A percentile compares a stretch with the other conserved stretches of the same genome.
phyloP scores from a whole-genome alignment of 2,888 invertebrate genomes.

The Bellardia pandia region DNA sequence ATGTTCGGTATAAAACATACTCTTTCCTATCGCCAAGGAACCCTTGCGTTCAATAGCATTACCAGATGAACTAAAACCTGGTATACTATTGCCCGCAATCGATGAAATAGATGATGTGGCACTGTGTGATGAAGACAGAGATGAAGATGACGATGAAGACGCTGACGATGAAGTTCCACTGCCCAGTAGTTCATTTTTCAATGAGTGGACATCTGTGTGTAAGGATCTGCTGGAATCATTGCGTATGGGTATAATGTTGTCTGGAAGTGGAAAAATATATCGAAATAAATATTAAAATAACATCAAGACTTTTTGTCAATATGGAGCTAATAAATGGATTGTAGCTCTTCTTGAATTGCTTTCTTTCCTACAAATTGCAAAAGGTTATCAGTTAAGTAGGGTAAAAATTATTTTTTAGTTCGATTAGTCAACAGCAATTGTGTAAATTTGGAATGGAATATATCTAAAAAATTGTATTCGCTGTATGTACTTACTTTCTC shows the following conservation, averaged over 20 bases:
- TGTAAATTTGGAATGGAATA: too few relatives aligned
- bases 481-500: conserved; percentile 83
- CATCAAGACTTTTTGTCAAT: neutral
- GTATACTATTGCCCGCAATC: conserved; percentile 77
- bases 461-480: too few relatives aligned
- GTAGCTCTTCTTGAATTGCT: too few relatives aligned
- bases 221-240: conserved; percentile 82
- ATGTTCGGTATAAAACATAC: conserved; percentile 84
- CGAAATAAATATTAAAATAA: neutral
- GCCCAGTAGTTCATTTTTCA: conserved; percentile 82
- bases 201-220: conserved; percentile 83
- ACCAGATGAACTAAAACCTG: conserved; percentile 75
- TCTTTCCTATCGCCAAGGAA: conserved; percentile 84
- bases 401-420: too few relatives aligned
- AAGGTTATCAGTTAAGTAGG: too few relatives aligned
- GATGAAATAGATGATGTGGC: conserved; percentile 77
- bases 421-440: too few relatives aligned
- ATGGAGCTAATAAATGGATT: too few relatives aligned
- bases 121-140: conserved; percentile 76
- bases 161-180: conserved; percentile 74
- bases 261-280: conserved; percentile 73
- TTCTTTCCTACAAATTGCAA: too few relatives aligned
- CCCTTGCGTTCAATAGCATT: conserved; percentile 81
- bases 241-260: conserved; percentile 81
- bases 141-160: conserved; percentile 80